A percentile compares a stretch with the other conserved stretches of the same genome.
Conservation (phyloP, 2,888 invertebrate species). For the Drosophila multiciliata region DNA sequence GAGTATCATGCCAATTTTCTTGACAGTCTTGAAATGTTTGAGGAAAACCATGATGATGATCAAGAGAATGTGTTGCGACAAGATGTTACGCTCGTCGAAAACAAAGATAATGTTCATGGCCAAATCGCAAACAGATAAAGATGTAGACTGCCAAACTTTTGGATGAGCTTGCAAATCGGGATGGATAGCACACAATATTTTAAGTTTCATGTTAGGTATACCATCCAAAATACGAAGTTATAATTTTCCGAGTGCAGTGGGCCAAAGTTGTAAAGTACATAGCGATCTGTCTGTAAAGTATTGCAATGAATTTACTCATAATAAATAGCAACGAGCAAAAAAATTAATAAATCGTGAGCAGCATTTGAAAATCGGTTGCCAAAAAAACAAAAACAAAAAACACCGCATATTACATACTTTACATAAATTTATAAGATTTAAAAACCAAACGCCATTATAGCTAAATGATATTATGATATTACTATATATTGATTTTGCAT, state of each 20-base stretch:
- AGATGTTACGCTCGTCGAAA: slow-evolving; percentile 67
- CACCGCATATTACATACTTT: neutral
- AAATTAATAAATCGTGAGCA: slow-evolving; percentile 70
- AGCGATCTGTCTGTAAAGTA: slow-evolving; percentile 14
- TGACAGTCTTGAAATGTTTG: slow-evolving; percentile 45
- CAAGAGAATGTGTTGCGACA: slow-evolving; percentile 35
- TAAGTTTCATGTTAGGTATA: neutral
- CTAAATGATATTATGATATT: neutral
- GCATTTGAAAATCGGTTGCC: slow-evolving; percentile 48
- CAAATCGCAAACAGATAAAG: slow-evolving; percentile 83
- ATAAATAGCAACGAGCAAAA: slow-evolving; percentile 39
- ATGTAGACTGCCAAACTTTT: slow-evolving; percentile 81
- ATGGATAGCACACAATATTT: slow-evolving; percentile 62
- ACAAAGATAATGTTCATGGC: slow-evolving; percentile 68
- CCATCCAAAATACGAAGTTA: slow-evolving; percentile 17
- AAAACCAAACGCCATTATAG: neutral
- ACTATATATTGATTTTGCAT: neutral
- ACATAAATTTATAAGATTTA: too few species aligned
- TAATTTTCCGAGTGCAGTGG: neutral
- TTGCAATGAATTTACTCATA: slow-evolving; percentile 26
- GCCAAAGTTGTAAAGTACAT: slow-evolving; percentile 18
- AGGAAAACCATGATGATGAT: slow-evolving; percentile 33
- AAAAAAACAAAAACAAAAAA: neutral
- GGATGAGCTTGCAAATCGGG: slow-evolving; percentile 82
- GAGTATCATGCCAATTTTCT: slow-evolving; percentile 76